Evolutionary conservation across 1,140 invertebrate species (phyloP), one percentile per base, ranked within the genome.

Genomic region (Drosophila sp.): DNA sequence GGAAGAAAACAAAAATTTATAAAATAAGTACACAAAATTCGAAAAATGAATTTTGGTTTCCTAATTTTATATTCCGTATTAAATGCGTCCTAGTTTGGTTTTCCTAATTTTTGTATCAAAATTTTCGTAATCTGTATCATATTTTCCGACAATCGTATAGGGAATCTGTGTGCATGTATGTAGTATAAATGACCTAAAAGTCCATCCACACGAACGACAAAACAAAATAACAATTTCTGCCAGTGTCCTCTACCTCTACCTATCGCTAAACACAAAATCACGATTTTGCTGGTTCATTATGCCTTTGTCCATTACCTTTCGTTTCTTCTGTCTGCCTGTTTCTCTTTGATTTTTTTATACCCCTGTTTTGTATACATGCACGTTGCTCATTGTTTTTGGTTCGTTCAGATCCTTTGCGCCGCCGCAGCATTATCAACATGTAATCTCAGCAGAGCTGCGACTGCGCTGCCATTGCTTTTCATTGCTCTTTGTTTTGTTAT

Each of bases 251-350:
- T 76, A 61, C 64, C 50, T 59, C 67, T 76, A 61, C 76, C 89
- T 89, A 87, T 87, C 82, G 82, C 76, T 71, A 64, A 79, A 89
- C 76, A 89, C 82, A 66, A 83, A 82, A 89, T 87, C 82, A 87
- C 82, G 82, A 87, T 78, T 87, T 86, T 63, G 66, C 43, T 48
- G 45, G 48, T 69, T 63, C 65, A 54, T 67, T 76, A 72, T 78
- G 53, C 40, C 70, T 69, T 86, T 63, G 48, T 70, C 40, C 50
- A 46, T 62, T 75, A 64, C 29, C 43, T 65, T 46, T 18, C 56
- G 14, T 50, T 59, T 71, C 18, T 36, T 50, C 21, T 13, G 36
- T 38, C 16, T 54, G 11, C 7, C 13, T 45, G 6, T 45, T 4
- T 46, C 43, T 21, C 56, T 61, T 25, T 21, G 9, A 1, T 51